Evolutionary conservation across 2,113 vertebrate species (phyloP).

Genomic region (Phyllostomus hastatus): DNA sequence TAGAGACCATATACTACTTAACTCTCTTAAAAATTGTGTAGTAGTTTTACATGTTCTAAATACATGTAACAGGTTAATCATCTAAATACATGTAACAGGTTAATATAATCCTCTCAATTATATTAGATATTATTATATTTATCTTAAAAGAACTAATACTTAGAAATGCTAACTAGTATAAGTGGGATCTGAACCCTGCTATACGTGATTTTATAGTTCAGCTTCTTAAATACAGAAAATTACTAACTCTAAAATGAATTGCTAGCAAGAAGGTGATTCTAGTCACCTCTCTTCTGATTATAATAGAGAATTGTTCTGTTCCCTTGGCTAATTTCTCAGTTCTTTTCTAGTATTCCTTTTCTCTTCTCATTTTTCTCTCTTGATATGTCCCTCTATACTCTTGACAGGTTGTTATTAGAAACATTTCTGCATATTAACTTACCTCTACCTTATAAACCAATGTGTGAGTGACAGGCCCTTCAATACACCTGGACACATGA

Average conservation of each 20-base stretch:
- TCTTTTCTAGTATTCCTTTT: constrained; percentile 31
- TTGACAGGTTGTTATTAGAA: constrained; percentile 69
- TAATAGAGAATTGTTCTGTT: background rate
- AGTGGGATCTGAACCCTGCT: background rate
- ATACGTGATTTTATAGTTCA: background rate
- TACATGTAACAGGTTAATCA: background rate
- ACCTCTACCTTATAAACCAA: constrained; percentile 45
- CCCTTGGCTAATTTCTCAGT: background rate
- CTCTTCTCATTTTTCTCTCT: constrained; percentile 27
- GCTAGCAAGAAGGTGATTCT: constrained; percentile 20
- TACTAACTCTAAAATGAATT: background rate
- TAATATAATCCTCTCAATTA: background rate
- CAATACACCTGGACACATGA: constrained; percentile 42
- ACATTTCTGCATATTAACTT: constrained; percentile 69
- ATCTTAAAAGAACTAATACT: background rate
- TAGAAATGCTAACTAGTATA: background rate
- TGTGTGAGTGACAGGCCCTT: constrained; percentile 56
- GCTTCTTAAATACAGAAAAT: background rate
- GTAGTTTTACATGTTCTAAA: background rate
- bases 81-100: background rate
- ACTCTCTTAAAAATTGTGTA: background rate
- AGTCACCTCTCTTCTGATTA: background rate
- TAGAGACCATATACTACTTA: background rate
- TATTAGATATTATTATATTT: background rate
- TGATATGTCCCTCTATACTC: constrained; percentile 31